Evolutionary conservation across 2,888 invertebrate species (phyloP).

Genomic region (Sepiola atlantica): DNA sequence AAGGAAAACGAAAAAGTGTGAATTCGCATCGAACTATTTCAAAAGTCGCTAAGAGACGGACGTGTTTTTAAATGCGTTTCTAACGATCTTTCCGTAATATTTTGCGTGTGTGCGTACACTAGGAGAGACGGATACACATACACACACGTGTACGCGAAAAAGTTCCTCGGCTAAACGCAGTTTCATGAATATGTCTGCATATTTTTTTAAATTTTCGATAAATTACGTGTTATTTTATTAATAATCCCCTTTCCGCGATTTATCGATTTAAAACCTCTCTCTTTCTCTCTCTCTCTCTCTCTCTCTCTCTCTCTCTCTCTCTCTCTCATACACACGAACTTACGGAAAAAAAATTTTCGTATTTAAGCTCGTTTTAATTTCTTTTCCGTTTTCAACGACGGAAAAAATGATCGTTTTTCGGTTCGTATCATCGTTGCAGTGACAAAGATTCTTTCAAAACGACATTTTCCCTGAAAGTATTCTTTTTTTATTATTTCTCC

Average conservation of each 20-base stretch:
- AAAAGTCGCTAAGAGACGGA: neutral
- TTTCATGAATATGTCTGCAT: neutral
- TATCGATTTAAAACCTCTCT: neutral
- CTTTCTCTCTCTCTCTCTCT: constrained; percentile 47
- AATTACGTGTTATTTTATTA: too few relatives aligned
- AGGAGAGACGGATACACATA: neutral
- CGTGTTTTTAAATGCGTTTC: too few relatives aligned
- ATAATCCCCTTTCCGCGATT: too few relatives aligned
- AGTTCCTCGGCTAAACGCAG: neutral
- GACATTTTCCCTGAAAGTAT: neutral
- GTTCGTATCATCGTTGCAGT: too few relatives aligned
- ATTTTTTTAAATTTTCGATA: too few relatives aligned
- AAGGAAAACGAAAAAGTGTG: neutral
- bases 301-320: constrained; percentile 45
- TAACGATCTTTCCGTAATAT: neutral
- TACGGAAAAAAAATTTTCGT: too few relatives aligned
- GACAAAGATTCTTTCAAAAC: too few relatives aligned
- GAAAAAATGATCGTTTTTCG: too few relatives aligned
- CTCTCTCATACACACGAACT: neutral
- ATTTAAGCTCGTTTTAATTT: too few relatives aligned
- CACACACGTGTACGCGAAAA: neutral
- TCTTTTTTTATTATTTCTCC: too few relatives aligned
- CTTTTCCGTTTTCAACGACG: too few relatives aligned
- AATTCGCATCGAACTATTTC: neutral
- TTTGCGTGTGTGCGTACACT: neutral